A percentile compares a stretch with the other conserved stretches of the same genome.
phyloP scores from a whole-genome alignment of 2,888 invertebrate genomes.

The Nomada lathburiana region DNA sequence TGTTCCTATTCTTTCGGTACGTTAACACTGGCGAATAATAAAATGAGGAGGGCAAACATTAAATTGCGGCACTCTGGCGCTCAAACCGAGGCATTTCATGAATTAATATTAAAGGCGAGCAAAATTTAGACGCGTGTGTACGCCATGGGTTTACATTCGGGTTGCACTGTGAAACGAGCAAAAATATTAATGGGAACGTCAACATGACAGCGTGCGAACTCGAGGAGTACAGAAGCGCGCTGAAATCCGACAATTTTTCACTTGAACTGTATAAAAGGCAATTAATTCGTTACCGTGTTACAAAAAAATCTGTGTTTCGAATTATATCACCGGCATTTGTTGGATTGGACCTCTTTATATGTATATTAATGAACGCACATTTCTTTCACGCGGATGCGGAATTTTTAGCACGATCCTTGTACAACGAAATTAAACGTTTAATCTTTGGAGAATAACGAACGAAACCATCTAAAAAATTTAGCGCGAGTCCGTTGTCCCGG shows the following conservation, averaged over 20 bases:
- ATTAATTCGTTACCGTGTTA: conserved; percentile 12
- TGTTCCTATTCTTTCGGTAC: not conserved
- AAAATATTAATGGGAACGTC: conserved; percentile 34
- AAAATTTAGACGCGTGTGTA: not conserved
- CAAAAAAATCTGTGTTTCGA: not conserved
- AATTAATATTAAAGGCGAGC: conserved; percentile 22
- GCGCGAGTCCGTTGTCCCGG: not conserved
- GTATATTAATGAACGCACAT: no score
- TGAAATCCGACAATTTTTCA: not conserved
- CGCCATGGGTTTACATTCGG: no score
- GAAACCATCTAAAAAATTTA: no score
- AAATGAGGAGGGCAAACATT: conserved; percentile 3
- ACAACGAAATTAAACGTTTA: no score
- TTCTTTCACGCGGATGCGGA: not conserved
- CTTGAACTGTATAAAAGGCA: not conserved
- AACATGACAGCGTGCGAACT: not conserved
- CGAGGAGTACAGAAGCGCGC: no score
- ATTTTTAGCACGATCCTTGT: no score
- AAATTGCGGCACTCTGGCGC: conserved; percentile 25
- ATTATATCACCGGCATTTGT: no score
- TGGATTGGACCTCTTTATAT: no score
- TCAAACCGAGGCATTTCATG: not conserved
- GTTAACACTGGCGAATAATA: not conserved
- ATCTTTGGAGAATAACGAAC: no score
- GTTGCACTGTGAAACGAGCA: no score